phyloP scores from a whole-genome alignment of 2,888 invertebrate species.

The Uloborus plumipes region DNA sequence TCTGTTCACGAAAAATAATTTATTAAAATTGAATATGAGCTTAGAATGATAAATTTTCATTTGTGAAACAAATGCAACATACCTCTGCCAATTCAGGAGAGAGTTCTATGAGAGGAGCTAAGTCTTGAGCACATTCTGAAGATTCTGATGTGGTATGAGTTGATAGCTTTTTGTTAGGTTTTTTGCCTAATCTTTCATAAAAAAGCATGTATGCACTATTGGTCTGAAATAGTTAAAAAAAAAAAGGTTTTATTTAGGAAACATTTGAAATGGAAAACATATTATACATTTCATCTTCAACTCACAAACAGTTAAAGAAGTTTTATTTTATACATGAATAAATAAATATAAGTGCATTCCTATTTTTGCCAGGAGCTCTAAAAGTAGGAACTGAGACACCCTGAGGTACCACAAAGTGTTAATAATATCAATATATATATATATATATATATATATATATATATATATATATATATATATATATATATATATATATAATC shows the following conservation, averaged over 20 bases:
- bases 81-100: slow-evolving; percentile 64
- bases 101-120: slow-evolving; percentile 41
- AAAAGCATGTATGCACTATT: slow-evolving; percentile 98
- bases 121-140: slow-evolving; percentile 19
- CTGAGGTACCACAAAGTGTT: too few species aligned
- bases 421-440: too few species aligned
- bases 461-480: too few species aligned
- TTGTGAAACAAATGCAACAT: neutral
- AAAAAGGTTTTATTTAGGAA: neutral
- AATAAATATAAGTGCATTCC: too few species aligned
- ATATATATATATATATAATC: too few species aligned
- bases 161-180: slow-evolving; percentile 37
- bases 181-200: slow-evolving; percentile 79
- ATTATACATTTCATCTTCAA: too few species aligned
- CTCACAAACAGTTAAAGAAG: too few species aligned
- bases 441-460: too few species aligned
- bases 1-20: too few species aligned
- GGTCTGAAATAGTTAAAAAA: slow-evolving; percentile 74
- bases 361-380: too few species aligned
- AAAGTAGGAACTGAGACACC: too few species aligned
- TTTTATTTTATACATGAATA: too few species aligned
- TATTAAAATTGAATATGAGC: neutral
- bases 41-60: neutral
- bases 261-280: neutral
- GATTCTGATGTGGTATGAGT: slow-evolving; percentile 6